Percentiles rank a stretch among this genome's conserved stretches.
phyloP scores from a whole-genome alignment of 2,113 vertebrate genomes.

The Pogonocichla stellata region DNA sequence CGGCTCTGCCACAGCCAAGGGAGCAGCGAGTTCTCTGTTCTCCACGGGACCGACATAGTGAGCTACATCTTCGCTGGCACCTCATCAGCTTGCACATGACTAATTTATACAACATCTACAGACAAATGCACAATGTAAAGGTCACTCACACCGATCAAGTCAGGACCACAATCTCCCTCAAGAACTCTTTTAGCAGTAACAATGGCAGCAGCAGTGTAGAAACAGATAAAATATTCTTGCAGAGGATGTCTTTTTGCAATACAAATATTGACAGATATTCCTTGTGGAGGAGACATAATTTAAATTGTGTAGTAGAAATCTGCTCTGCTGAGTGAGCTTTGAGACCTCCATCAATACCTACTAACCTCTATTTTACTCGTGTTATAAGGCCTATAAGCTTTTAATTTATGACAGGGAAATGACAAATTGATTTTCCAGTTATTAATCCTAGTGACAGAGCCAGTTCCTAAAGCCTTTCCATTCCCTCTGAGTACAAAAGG shows the following conservation, averaged over 20 bases:
- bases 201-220: background rate
- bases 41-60: background rate
- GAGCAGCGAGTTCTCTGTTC: background rate
- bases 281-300: slow-evolving; percentile 49
- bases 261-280: slow-evolving; percentile 60
- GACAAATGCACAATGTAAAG: background rate
- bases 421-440: slow-evolving; percentile 70
- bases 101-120: background rate
- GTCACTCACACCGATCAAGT: background rate
- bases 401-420: slow-evolving; percentile 69
- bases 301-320: slow-evolving; percentile 54
- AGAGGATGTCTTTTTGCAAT: slow-evolving; percentile 14
- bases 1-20: too few relatives aligned
- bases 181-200: background rate
- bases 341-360: slow-evolving; percentile 62
- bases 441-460: slow-evolving; percentile 54
- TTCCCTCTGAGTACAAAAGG: background rate
- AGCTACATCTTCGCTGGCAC: background rate
- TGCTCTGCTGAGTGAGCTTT: slow-evolving; percentile 53
- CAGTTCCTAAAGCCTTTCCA: slow-evolving; percentile 23
- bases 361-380: slow-evolving; percentile 66
- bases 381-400: slow-evolving; percentile 63
- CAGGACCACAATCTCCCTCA: background rate
- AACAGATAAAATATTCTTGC: background rate
- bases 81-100: background rate